These are phyloP conservation scores for Meliscaeva auricollis DNA, from an alignment of 2,888 invertebrate genomes.

Conservation along the genomic window DNA sequence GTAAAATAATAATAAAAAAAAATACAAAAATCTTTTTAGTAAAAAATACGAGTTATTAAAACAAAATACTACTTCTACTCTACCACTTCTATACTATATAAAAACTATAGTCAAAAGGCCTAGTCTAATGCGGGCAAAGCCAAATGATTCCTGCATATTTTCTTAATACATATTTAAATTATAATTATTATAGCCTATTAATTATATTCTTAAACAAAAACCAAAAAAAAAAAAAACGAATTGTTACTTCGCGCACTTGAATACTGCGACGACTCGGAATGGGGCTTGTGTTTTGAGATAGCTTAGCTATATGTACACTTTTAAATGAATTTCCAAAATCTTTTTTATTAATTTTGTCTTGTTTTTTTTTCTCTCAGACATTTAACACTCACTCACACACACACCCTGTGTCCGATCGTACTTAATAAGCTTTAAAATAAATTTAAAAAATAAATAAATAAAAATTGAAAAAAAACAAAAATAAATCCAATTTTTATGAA, in stretches of 20 bases:
- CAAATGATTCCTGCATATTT: constrained; percentile 72
- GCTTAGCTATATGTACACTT: constrained; percentile 59
- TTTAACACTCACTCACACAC: constrained; percentile 34
- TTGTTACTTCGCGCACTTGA: constrained; percentile 74
- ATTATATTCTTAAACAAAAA: constrained; percentile 43
- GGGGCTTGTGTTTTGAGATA: constrained; percentile 62
- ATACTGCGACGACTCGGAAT: constrained; percentile 70
- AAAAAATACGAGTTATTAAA: constrained; percentile 60
- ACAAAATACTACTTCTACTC: constrained; percentile 63
- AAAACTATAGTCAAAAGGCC: constrained; percentile 61
- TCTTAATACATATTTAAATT: constrained; percentile 65
- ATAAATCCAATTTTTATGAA: constrained; percentile 54
- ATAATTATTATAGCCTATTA: constrained; percentile 50
- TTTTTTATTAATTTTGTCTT: background rate
- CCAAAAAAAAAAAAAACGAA: constrained; percentile 50
- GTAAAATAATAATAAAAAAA: constrained; percentile 19
- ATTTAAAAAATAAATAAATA: constrained; percentile 11
- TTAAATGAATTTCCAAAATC: constrained; percentile 6
- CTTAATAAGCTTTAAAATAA: constrained; percentile 71
- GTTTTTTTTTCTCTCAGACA: constrained; percentile 36
- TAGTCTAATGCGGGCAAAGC: constrained; percentile 59
- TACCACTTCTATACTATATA: constrained; percentile 67
- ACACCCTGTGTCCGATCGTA: constrained; percentile 67
- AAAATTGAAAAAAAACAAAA: constrained; percentile 44
- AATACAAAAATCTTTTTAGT: no score